These are phyloP conservation scores for Acromyrmex echinatior DNA, from an alignment of 1,140 invertebrate species.

Conservation along the genomic window DNA sequence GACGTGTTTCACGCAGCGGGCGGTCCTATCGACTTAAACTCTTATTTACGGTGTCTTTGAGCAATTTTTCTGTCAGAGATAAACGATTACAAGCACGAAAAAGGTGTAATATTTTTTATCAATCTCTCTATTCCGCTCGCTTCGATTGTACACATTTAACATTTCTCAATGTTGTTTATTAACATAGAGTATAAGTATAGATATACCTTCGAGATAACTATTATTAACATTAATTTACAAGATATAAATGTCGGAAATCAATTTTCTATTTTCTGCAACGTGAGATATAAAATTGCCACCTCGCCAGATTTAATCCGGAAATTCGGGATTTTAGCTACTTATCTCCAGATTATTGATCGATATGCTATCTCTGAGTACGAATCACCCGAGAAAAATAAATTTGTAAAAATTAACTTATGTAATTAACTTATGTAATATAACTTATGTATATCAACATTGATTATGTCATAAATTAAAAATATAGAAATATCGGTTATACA, in stretches of 20 bases:
- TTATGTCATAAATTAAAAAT: background rate
- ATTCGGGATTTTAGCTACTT: constrained; percentile 28
- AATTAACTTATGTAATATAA: background rate
- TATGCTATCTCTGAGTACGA: background rate
- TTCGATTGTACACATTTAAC: background rate
- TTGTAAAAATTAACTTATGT: constrained; percentile 14
- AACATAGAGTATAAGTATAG: background rate
- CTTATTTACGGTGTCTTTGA: constrained; percentile 14
- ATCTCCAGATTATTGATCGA: constrained; percentile 2
- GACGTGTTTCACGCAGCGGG: constrained; percentile 33
- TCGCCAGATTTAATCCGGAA: constrained; percentile 19
- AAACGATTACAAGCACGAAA: constrained; percentile 5
- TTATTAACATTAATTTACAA: constrained; percentile 5
- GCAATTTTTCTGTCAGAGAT: constrained; percentile 12
- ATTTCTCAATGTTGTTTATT: constrained; percentile 11
- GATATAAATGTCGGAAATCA: constrained; percentile 24
- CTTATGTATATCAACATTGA: background rate
- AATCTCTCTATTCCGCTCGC: background rate
- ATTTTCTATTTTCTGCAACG: constrained; percentile 26
- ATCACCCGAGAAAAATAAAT: background rate
- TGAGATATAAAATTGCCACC: background rate
- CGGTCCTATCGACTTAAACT: background rate
- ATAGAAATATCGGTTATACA: background rate
- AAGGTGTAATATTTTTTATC: constrained; percentile 15
- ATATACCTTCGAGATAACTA: background rate